Evolutionary conservation across 2,113 vertebrate species (phyloP).

Genomic region (Dendrocopos noguchii): DNA sequence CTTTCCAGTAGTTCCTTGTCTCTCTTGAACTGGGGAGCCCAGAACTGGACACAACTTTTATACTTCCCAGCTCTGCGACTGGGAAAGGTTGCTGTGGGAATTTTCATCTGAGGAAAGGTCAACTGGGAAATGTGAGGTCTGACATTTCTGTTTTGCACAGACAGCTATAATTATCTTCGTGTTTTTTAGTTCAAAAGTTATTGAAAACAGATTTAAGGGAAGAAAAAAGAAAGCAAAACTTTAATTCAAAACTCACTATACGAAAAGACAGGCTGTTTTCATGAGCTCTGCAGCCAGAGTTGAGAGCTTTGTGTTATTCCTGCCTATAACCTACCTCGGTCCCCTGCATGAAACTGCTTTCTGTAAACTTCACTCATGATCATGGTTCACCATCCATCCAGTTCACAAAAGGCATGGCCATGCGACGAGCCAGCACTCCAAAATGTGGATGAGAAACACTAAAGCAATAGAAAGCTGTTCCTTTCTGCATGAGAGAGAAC

Average conservation of each 20-base stretch:
- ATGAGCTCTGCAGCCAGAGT: neutral
- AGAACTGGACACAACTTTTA: too few relatives aligned
- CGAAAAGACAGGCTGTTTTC: slow-evolving; percentile 34
- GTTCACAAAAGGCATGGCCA: neutral
- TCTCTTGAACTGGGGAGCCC: too few relatives aligned
- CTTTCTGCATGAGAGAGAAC: neutral
- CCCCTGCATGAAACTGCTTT: neutral
- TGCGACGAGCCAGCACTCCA: neutral
- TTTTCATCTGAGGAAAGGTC: slow-evolving; percentile 43
- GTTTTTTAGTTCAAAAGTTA: slow-evolving; percentile 50
- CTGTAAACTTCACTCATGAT: neutral
- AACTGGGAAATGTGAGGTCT: slow-evolving; percentile 47
- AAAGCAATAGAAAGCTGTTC: neutral
- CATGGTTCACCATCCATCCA: fast-evolving
- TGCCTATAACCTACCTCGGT: neutral
- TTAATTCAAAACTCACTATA: slow-evolving; percentile 38
- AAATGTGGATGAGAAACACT: neutral
- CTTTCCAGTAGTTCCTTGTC: too few relatives aligned
- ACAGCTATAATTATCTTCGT: slow-evolving; percentile 67
- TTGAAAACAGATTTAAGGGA: slow-evolving; percentile 55
- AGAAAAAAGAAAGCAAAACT: slow-evolving; percentile 38
- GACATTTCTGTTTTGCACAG: slow-evolving; percentile 59
- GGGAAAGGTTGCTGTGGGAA: slow-evolving; percentile 52
- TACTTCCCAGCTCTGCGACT: slow-evolving; percentile 7
- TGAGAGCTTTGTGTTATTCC: neutral